A percentile compares a stretch with the other conserved stretches of the same genome.
These are phyloP conservation scores for Macroglossus sobrinus DNA, from an alignment of 2,113 vertebrate genomes.

Conservation along the genomic window DNA sequence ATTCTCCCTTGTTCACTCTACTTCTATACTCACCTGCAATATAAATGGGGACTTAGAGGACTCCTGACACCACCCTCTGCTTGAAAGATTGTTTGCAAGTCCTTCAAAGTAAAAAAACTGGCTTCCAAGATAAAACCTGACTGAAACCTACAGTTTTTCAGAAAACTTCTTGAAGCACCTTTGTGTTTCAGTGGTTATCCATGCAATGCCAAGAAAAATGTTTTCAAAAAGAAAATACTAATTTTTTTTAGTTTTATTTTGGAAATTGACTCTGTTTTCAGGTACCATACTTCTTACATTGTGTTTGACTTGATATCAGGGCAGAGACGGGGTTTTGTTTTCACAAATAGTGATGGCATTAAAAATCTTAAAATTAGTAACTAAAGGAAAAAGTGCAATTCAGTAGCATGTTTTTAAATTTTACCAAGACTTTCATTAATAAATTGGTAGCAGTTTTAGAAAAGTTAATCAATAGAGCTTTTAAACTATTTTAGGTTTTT, in stretches of 20 bases:
- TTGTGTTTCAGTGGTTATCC: neutral
- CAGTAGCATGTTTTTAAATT: neutral
- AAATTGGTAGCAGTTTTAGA: neutral
- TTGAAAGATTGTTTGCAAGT: neutral
- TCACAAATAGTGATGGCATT: neutral
- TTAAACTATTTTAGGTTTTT: neutral
- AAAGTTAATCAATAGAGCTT: neutral
- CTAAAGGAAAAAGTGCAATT: neutral
- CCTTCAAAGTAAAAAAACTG: neutral
- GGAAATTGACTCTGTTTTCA: neutral
- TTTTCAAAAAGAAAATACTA: neutral
- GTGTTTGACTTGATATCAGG: neutral
- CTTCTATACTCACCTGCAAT: neutral
- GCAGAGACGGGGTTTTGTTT: neutral
- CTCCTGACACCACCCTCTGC: neutral
- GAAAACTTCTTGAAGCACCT: neutral
- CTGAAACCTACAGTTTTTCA: neutral
- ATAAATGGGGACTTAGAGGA: neutral
- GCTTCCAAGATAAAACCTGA: neutral
- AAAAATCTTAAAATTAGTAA: neutral
- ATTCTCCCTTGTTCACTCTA: neutral
- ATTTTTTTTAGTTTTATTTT: neutral
- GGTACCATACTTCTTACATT: neutral
- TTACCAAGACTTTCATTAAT: neutral
- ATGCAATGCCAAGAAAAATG: neutral